Evolutionary conservation across 2,888 invertebrate species (phyloP).

Genomic region (Idaea straminata): DNA sequence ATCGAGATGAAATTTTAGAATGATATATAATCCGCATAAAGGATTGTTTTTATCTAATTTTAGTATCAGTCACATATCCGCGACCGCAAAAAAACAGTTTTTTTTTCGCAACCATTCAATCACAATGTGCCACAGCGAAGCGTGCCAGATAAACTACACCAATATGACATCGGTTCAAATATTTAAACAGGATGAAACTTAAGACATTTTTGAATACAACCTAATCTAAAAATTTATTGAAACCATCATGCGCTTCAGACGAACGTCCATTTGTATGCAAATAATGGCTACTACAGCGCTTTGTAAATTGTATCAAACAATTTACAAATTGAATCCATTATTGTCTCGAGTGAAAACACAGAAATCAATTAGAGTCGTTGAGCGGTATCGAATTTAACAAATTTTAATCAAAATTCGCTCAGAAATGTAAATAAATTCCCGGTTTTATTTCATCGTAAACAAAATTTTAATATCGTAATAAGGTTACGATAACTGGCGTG

Average conservation of each 20-base stretch:
- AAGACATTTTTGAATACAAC: slow-evolving; percentile 18
- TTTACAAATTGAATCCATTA: slow-evolving; percentile 18
- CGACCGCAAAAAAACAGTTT: too few relatives aligned
- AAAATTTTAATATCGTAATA: slow-evolving; percentile 25
- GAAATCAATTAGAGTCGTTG: slow-evolving; percentile 26
- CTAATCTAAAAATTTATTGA: slow-evolving; percentile 2
- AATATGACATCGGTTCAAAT: slow-evolving; percentile 24
- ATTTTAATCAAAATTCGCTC: slow-evolving; percentile 28
- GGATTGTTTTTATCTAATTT: too few relatives aligned
- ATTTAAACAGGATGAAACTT: slow-evolving; percentile 26
- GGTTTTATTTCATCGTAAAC: slow-evolving; percentile 26
- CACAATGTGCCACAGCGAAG: too few relatives aligned
- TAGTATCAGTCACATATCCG: too few relatives aligned
- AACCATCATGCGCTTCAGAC: slow-evolving; percentile 1
- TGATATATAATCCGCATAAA: too few relatives aligned
- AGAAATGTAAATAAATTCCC: slow-evolving; percentile 24
- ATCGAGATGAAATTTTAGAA: too few relatives aligned
- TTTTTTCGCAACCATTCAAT: too few relatives aligned
- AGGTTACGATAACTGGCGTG: slow-evolving; percentile 19
- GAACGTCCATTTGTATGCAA: slow-evolving; percentile 4
- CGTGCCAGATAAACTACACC: too few relatives aligned
- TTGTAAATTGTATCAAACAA: slow-evolving; percentile 5
- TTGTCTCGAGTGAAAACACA: slow-evolving; percentile 22
- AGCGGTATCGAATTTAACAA: slow-evolving; percentile 26
- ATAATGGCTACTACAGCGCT: slow-evolving; percentile 3